Percentiles rank a stretch among this genome's conserved stretches.
Evolutionary conservation across 2,888 invertebrate species (phyloP).

Genomic region (Eledona agricola): DNA sequence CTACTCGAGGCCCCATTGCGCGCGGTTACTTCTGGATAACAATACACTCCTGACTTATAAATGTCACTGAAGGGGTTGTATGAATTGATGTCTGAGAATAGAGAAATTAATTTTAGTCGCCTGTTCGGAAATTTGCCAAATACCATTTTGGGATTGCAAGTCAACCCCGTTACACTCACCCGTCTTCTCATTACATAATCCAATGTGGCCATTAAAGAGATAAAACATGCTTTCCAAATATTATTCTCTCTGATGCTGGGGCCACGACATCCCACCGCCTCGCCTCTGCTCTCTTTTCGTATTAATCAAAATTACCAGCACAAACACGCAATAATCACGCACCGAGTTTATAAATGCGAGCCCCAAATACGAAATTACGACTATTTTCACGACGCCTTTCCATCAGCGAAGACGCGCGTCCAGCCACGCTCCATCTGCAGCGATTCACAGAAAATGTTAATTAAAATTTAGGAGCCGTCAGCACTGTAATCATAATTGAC

Average conservation of each 20-base stretch:
- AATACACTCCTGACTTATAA: constrained; percentile 63
- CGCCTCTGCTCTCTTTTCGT: neutral
- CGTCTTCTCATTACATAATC: constrained; percentile 51
- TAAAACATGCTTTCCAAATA: constrained; percentile 51
- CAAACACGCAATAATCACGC: neutral
- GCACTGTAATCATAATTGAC: too few relatives aligned
- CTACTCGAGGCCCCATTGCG: constrained; percentile 58
- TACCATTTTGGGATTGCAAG: constrained; percentile 56
- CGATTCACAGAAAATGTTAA: too few relatives aligned
- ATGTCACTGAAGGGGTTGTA: constrained; percentile 62
- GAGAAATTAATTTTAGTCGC: constrained; percentile 62
- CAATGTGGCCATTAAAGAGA: constrained; percentile 48
- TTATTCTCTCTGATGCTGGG: too few relatives aligned
- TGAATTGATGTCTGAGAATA: constrained; percentile 61
- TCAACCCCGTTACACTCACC: constrained; percentile 43
- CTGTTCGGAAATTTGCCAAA: constrained; percentile 61
- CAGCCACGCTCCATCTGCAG: too few relatives aligned
- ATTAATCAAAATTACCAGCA: neutral
- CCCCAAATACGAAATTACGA: too few relatives aligned
- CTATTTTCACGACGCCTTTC: neutral
- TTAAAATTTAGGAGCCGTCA: too few relatives aligned
- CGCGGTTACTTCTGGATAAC: constrained; percentile 61
- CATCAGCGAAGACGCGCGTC: too few relatives aligned
- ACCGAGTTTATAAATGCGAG: too few relatives aligned
- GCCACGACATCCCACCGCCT: constrained; percentile 42